Percentiles rank a stretch among this genome's conserved stretches.
phyloP scores from a whole-genome alignment of 2,113 vertebrate genomes.

The Steatornis caripensis region DNA sequence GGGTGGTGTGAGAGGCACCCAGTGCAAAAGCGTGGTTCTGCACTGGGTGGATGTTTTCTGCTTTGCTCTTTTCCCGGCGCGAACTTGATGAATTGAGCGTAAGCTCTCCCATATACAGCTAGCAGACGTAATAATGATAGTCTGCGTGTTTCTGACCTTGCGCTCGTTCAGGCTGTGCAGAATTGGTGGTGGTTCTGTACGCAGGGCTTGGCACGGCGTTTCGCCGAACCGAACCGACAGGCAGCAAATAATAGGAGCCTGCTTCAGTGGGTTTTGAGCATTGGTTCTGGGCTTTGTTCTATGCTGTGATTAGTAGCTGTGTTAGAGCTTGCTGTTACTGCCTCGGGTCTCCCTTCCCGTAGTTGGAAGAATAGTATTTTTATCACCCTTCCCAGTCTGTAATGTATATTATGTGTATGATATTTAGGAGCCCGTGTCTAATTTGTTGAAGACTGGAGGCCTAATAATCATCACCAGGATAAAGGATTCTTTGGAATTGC shows the following conservation, averaged over 20 bases:
- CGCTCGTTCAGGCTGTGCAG: not conserved
- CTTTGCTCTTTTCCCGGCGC: not conserved
- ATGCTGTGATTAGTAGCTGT: fast-evolving
- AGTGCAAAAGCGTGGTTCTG: not conserved
- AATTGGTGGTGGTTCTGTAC: fast-evolving
- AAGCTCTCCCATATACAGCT: not conserved
- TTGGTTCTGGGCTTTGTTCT: not conserved
- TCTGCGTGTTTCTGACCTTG: not conserved
- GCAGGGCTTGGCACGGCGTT: fast-evolving
- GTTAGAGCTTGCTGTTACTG: not conserved
- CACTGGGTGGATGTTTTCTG: not conserved
- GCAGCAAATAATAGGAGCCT: not conserved
- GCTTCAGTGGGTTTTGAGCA: not conserved
- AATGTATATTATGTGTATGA: fast-evolving
- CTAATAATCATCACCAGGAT: not conserved
- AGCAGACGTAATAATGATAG: fast-evolving
- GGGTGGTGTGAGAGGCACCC: not conserved
- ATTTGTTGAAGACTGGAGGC: not conserved
- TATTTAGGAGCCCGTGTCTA: not conserved
- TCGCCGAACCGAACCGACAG: fast-evolving
- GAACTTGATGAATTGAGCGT: not conserved
- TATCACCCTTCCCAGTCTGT: not conserved
- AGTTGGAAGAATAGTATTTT: not conserved
- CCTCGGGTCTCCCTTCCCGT: not conserved
- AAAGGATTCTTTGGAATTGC: not conserved